Conservation (phyloP, 2,888 invertebrate species). For the Diaprepes abbreviatus region DNA sequence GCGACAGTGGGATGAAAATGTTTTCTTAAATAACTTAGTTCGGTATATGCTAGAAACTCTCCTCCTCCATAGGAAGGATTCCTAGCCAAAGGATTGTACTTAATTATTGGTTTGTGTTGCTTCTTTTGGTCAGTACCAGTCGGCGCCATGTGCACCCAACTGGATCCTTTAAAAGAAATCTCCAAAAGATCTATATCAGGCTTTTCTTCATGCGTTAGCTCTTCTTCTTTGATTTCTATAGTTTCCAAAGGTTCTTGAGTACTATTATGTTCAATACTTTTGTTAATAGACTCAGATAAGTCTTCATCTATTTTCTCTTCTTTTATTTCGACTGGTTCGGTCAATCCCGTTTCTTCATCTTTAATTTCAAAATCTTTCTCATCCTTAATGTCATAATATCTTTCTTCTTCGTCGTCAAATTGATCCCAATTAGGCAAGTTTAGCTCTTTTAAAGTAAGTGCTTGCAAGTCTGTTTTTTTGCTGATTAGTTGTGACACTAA, state of each 20-base stretch:
- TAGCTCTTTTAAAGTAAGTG: constrained; percentile 58
- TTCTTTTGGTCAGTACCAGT: constrained; percentile 21
- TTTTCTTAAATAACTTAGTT: constrained; percentile 77
- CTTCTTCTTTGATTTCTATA: constrained; percentile 58
- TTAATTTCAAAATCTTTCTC: constrained; percentile 49
- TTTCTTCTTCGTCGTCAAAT: constrained; percentile 59
- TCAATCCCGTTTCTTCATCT: constrained; percentile 49
- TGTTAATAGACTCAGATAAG: constrained; percentile 6
- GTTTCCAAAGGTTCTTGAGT: constrained; percentile 50
- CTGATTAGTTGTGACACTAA: constrained; percentile 79
- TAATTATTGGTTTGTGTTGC: constrained; percentile 58
- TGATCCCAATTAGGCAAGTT: constrained; percentile 45
- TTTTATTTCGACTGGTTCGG: background rate
- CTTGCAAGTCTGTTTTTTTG: constrained; percentile 59
- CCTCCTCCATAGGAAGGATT: constrained; percentile 91
- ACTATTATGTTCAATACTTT: constrained; percentile 50
- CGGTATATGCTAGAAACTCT: constrained; percentile 78
- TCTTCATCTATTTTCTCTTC: background rate
- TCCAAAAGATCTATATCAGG: constrained; percentile 56
- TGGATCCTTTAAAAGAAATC: constrained; percentile 50
- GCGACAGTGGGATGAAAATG: constrained; percentile 95
- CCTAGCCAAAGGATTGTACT: constrained; percentile 79
- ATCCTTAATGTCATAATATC: constrained; percentile 58
- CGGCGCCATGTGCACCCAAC: constrained; percentile 59
- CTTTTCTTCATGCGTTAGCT: constrained; percentile 55